These are phyloP conservation scores for Zoroaster sp. DNA, from an alignment of 53 echinoderm and acorn worm genomes.

Conservation along the genomic window DNA sequence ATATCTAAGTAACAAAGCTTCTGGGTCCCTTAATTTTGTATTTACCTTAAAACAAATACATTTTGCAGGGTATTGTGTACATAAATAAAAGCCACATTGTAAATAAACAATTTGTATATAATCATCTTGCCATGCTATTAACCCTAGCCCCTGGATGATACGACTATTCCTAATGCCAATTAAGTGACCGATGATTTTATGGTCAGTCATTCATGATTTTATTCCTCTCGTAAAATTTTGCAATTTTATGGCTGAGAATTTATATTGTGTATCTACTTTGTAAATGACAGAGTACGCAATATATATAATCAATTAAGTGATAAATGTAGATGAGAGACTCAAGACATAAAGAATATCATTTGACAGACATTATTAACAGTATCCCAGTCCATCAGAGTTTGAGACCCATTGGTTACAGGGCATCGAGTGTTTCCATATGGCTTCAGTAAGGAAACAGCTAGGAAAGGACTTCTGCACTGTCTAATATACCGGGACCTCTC, in stretches of 20 bases:
- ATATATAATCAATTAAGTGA: no score
- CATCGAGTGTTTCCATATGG: no score
- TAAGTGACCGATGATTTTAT: not conserved
- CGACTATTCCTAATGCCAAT: not conserved
- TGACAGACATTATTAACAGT: no score
- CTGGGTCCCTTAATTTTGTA: slow-evolving; percentile 14
- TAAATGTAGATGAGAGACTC: no score
- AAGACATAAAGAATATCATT: no score
- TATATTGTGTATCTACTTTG: no score
- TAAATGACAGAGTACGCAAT: no score
- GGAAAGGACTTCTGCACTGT: no score
- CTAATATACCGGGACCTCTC: no score
- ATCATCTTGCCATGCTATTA: not conserved
- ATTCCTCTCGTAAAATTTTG: not conserved
- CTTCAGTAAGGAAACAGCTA: no score
- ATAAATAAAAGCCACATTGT: not conserved
- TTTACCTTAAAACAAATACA: not conserved
- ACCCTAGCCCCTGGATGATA: not conserved
- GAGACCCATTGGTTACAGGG: no score
- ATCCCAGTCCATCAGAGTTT: no score
- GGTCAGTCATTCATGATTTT: not conserved
- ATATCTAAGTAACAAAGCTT: not conserved
- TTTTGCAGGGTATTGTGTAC: slow-evolving; percentile 46
- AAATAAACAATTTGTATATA: slow-evolving; percentile 6
- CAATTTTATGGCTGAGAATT: not conserved